Evolutionary conservation across 2,797 vertebrate species (phyloP).

Genomic region (Tamandua tetradactyla): DNA sequence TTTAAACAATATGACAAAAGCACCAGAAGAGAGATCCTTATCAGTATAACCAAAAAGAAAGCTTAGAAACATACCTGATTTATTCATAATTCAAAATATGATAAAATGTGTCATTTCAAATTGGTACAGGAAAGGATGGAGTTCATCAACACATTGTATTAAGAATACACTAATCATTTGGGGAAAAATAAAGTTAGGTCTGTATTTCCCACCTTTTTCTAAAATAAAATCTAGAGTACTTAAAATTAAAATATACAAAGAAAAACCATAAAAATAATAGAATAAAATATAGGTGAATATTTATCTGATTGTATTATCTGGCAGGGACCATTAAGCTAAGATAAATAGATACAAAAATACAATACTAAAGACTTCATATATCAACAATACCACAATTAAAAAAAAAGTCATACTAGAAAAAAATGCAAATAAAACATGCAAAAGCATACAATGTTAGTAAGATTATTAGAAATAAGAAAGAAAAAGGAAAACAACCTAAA

Average conservation of each 20-base stretch:
- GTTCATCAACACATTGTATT: not conserved
- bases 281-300: not conserved
- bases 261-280: not conserved
- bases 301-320: not conserved
- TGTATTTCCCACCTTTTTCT: not conserved
- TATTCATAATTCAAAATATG: not conserved
- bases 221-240: not conserved
- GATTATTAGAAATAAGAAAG: not conserved
- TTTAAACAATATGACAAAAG: not conserved
- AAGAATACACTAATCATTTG: not conserved
- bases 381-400: not conserved
- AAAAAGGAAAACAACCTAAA: not conserved
- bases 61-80: not conserved
- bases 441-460: not conserved
- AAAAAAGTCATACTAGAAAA: not conserved
- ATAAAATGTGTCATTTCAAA: not conserved
- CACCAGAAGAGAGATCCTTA: not conserved
- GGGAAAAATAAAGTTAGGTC: not conserved
- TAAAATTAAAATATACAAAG: not conserved
- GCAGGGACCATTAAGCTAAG: not conserved
- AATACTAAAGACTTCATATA: not conserved
- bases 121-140: not conserved
- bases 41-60: not conserved
- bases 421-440: not conserved
- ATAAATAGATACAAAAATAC: not conserved